A percentile compares a stretch with the other conserved stretches of the same genome.
These are phyloP conservation scores for Drosophila paulistorum DNA, from an alignment of 1,140 invertebrate species.

Conservation along the genomic window DNA sequence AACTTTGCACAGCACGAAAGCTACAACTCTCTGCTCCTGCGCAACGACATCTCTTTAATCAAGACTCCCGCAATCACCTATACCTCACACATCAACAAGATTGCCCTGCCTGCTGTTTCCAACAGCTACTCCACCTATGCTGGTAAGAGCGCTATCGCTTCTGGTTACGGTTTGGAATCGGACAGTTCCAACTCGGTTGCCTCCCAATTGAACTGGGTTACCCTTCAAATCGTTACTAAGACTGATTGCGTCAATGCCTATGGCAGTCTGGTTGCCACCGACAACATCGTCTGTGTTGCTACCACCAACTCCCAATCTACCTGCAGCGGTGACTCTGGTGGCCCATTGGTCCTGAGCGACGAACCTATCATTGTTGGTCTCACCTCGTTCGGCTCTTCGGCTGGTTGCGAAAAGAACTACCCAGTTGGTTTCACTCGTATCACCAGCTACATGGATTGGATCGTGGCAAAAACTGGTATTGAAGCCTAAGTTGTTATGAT, in stretches of 20 bases:
- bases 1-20: constrained; percentile 51
- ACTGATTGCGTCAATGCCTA: constrained; percentile 35
- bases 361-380: constrained; percentile 83
- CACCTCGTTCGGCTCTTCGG: constrained; percentile 78
- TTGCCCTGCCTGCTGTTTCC: constrained; percentile 42
- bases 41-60: constrained; percentile 69
- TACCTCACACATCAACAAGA: constrained; percentile 33
- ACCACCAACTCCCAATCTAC: constrained; percentile 50
- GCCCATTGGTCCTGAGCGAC: constrained; percentile 83
- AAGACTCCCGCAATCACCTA: constrained; percentile 30
- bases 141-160: constrained; percentile 54
- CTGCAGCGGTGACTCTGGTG: constrained; percentile 85
- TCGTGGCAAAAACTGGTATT: constrained; percentile 60
- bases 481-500: constrained; percentile 29
- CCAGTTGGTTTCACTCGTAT: constrained; percentile 84
- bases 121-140: constrained; percentile 57
- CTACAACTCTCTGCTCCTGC: constrained; percentile 52
- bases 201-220: constrained; percentile 38
- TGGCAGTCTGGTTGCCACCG: constrained; percentile 46
- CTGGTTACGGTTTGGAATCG: constrained; percentile 64
- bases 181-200: constrained; percentile 48
- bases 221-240: constrained; percentile 23
- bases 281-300: constrained; percentile 40
- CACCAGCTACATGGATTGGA: constrained; percentile 84
- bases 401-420: constrained; percentile 73